Percentiles rank a stretch among this genome's conserved stretches.
Conservation (phyloP, 37 sponge, comb jelly and placozoan genomes). For the Petrosia ficiformis region DNA sequence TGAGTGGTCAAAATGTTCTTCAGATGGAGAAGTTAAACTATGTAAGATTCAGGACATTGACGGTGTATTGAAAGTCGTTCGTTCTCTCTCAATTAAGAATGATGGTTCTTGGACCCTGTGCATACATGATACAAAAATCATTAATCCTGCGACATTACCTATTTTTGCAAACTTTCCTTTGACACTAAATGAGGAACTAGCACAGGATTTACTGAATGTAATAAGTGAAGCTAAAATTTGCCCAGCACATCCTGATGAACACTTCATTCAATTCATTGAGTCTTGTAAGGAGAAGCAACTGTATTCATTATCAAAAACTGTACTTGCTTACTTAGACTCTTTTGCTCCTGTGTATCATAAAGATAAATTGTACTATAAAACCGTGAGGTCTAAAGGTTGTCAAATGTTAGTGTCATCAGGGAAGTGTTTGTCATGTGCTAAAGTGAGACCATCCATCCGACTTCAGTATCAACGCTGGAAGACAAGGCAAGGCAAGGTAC, state of each 20-base stretch:
- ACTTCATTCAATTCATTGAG: conserved; percentile 24
- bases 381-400: conserved; percentile 32
- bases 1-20: no score
- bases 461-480: conserved; percentile 30
- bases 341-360: conserved; percentile 6
- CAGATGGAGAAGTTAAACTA: no score
- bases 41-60: no score
- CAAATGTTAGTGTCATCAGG: neutral
- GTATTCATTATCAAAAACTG: conserved; percentile 3
- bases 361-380: conserved; percentile 3
- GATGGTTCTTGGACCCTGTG: no score
- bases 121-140: no score
- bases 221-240: no score
- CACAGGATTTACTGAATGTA: no score
- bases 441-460: conserved; percentile 22
- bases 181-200: no score
- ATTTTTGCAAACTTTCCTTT: no score
- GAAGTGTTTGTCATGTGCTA: conserved; percentile 25
- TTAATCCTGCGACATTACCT: no score
- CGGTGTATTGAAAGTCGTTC: no score
- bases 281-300: conserved; percentile 3
- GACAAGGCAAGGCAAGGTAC: neutral
- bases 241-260: conserved; percentile 22
- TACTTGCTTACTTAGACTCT: conserved; percentile 13
- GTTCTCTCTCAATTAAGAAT: no score